Evolutionary conservation across 2,888 invertebrate genomes (phyloP).

Genomic region (Amblyjoppa proteus): DNA sequence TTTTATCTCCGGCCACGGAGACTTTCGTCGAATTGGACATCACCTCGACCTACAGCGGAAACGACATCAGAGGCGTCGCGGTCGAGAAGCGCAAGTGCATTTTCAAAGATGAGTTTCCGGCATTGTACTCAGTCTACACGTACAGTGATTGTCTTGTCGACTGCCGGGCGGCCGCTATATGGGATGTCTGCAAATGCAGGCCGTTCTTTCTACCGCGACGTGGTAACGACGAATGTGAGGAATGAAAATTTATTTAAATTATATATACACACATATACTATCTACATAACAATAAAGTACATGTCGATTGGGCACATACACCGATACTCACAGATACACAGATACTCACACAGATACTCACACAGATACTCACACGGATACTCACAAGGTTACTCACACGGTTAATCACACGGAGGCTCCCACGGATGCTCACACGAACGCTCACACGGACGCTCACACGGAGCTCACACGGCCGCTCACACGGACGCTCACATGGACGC

Average conservation of each 20-base stretch:
- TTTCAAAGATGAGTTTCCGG: conserved; percentile 85
- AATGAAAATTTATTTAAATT: conserved; percentile 12
- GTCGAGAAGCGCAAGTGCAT: conserved; percentile 86
- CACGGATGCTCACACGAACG: too few species aligned
- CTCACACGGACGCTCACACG: too few species aligned
- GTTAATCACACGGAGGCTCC: too few species aligned
- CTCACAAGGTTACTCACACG: too few species aligned
- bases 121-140: conserved; percentile 85
- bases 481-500: too few species aligned
- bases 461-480: too few species aligned
- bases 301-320: too few species aligned
- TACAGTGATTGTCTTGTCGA: conserved; percentile 88
- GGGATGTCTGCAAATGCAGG: conserved; percentile 87
- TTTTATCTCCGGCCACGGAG: conserved; percentile 84
- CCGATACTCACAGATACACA: too few species aligned
- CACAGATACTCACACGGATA: too few species aligned
- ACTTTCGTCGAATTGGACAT: conserved; percentile 82
- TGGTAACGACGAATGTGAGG: conserved; percentile 69
- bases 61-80: conserved; percentile 73
- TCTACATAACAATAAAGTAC: too few species aligned
- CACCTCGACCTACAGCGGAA: conserved; percentile 81
- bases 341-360: too few species aligned
- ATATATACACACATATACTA: too few species aligned
- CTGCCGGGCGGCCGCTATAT: conserved; percentile 86
- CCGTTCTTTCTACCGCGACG: conserved; percentile 87